Percentiles rank a stretch among this genome's conserved stretches.
These are phyloP conservation scores for Zaprionus africanus DNA, from an alignment of 1,140 invertebrate genomes.

Conservation along the genomic window DNA sequence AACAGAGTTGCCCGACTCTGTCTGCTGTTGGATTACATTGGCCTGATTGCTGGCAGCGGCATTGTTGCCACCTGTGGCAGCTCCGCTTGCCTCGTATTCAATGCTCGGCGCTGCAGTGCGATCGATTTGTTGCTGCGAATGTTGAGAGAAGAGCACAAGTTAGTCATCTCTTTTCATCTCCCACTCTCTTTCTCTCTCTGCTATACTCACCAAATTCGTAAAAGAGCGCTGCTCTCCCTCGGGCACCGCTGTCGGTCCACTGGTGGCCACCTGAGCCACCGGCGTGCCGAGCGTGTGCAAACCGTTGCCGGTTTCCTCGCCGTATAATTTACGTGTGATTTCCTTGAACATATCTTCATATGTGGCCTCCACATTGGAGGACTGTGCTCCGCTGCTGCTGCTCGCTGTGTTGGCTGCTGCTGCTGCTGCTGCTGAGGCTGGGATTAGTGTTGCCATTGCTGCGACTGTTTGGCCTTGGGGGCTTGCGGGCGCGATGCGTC, in stretches of 20 bases:
- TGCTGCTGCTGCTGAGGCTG: slow-evolving; percentile 13
- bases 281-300: slow-evolving; percentile 84
- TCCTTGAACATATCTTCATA: slow-evolving; percentile 88
- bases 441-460: slow-evolving; percentile 84
- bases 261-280: slow-evolving; percentile 83
- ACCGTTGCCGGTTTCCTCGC: slow-evolving; percentile 89
- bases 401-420: slow-evolving; percentile 66
- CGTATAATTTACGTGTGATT: slow-evolving; percentile 95
- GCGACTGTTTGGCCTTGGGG: slow-evolving; percentile 64
- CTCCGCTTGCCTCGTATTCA: slow-evolving; percentile 75
- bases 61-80: slow-evolving; percentile 58
- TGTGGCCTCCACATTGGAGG: slow-evolving; percentile 84
- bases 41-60: slow-evolving; percentile 62
- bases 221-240: slow-evolving; percentile 84
- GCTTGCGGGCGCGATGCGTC: slow-evolving; percentile 61
- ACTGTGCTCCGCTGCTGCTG: slow-evolving; percentile 75
- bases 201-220: slow-evolving; percentile 78
- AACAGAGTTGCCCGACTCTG: slow-evolving; percentile 73
- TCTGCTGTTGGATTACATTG: slow-evolving; percentile 68
- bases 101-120: slow-evolving; percentile 78
- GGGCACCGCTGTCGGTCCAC: slow-evolving; percentile 81
- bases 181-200: not conserved
- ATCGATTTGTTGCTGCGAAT: slow-evolving; percentile 80
- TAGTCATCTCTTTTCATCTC: not conserved
- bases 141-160: not conserved